Evolutionary conservation across 2,797 vertebrate species (phyloP), one percentile per base, ranked within the genome.

Genomic region (Cynodonichthys magdalenae): DNA sequence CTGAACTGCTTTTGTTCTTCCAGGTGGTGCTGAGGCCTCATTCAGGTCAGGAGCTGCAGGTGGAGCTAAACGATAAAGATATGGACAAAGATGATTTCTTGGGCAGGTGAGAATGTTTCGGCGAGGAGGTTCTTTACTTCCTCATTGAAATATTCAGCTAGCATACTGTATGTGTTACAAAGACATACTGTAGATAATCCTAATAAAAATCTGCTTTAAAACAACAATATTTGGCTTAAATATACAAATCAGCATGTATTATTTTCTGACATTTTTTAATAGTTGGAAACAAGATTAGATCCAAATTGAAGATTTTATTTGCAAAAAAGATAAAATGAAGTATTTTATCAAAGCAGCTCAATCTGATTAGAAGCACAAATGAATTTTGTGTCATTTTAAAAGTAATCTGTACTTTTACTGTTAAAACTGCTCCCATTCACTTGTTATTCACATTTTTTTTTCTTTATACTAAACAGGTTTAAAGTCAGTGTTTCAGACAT

Each of bases 51-150:
- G 94, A 95, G 5, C 80, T 97, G 14, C 90, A 93, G 19, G 79
- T 95, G n/a, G 94, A 95, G 19, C 84, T 96, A 50, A 95, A 92
- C 63, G 96, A 97, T 78, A 96, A 96, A 88, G 96, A 97, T 82
- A 79, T 97, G 66, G 95, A 96, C 77, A 94, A 92, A 81, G 96
- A 97, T n/a, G 96, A 97, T 76, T 95, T 95, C 84, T 84, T 97
- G 82, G 96, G 96, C 82, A 94, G 95, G 96, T 96, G 83, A 82
- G 81, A 9, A 47, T 8, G 6, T 45, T 55, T 65, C 0, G 12
- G 1, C 1, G 11, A 39, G 36, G 36, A 39, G 36, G 12, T 14
- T 39, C 36, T 11, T 39, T 7, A 4, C 36, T 20, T 6, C 17
- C 8, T 53, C 28, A n/a, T 57, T 3, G 10, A 9, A 12, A 42